A percentile compares a stretch with the other conserved stretches of the same genome.
phyloP scores from a whole-genome alignment of 2,888 invertebrate genomes.

The Limenitis camilla region DNA sequence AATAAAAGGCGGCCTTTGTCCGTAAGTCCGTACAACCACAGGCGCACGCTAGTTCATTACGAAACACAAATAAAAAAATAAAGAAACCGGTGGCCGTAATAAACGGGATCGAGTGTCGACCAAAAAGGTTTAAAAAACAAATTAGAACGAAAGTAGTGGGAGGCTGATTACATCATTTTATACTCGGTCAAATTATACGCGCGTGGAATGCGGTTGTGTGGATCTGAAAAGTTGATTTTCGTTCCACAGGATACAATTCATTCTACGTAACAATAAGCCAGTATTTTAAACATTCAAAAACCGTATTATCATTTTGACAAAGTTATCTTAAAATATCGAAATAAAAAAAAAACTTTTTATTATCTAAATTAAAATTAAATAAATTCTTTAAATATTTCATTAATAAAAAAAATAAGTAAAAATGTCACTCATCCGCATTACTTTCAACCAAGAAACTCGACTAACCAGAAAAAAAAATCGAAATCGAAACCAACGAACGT shows the following conservation, averaged over 20 bases:
- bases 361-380: no score
- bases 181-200: slow-evolving; percentile 12
- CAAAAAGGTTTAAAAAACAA: slow-evolving; percentile 23
- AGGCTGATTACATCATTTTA: slow-evolving; percentile 21
- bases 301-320: background rate
- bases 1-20: slow-evolving; percentile 8
- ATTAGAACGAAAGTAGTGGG: slow-evolving; percentile 20
- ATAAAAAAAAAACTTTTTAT: no score
- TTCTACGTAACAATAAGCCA: background rate
- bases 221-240: background rate
- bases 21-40: slow-evolving; percentile 13
- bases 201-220: slow-evolving; percentile 3
- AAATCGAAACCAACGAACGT: slow-evolving; percentile 10
- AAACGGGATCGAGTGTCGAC: slow-evolving; percentile 38
- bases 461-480: background rate
- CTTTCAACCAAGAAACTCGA: background rate
- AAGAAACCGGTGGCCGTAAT: slow-evolving; percentile 34
- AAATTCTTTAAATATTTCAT: no score
- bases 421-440: no score
- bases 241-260: background rate
- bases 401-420: no score
- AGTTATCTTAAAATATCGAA: no score
- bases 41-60: slow-evolving; percentile 25
- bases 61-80: slow-evolving; percentile 26
- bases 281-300: background rate